Percentiles rank a stretch among this genome's conserved stretches.
These are phyloP conservation scores for Pygoscelis antarcticus DNA, from an alignment of 2,113 vertebrate species.

Conservation along the genomic window DNA sequence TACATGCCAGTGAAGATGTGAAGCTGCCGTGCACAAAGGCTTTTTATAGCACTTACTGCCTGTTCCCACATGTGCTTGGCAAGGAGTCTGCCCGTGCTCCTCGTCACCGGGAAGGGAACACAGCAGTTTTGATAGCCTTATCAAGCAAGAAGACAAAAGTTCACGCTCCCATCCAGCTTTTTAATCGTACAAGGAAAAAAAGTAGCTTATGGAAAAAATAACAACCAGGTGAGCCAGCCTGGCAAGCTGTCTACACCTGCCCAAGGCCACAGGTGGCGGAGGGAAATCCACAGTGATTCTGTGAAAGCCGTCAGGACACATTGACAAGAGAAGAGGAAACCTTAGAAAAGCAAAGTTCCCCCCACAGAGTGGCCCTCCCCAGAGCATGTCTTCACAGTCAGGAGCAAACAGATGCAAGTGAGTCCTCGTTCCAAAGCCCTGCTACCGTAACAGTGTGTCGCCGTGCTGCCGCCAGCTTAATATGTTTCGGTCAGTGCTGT, in stretches of 20 bases:
- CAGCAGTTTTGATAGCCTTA: neutral
- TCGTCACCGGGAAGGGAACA: neutral
- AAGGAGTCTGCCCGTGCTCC: neutral
- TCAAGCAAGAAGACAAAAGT: neutral
- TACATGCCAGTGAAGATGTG: neutral
- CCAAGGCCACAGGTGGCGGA: fast-evolving
- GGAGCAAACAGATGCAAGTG: neutral
- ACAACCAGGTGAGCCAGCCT: neutral
- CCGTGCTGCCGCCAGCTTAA: neutral
- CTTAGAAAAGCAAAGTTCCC: neutral
- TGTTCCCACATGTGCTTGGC: neutral
- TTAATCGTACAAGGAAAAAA: neutral
- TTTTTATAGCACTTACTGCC: neutral
- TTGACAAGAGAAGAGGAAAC: neutral
- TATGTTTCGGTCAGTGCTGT: neutral
- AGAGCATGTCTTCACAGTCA: neutral
- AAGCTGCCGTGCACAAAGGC: neutral
- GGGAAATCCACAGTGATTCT: neutral
- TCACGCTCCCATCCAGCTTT: neutral
- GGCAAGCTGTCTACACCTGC: neutral
- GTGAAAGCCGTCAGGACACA: neutral
- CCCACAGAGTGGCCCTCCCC: too few species aligned
- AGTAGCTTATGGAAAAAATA: neutral
- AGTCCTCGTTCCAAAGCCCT: neutral
- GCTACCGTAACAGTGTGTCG: fast-evolving